Base-by-base conservation (phyloP, 2,888 invertebrate genomes). In the Diploptera punctata region DNA sequence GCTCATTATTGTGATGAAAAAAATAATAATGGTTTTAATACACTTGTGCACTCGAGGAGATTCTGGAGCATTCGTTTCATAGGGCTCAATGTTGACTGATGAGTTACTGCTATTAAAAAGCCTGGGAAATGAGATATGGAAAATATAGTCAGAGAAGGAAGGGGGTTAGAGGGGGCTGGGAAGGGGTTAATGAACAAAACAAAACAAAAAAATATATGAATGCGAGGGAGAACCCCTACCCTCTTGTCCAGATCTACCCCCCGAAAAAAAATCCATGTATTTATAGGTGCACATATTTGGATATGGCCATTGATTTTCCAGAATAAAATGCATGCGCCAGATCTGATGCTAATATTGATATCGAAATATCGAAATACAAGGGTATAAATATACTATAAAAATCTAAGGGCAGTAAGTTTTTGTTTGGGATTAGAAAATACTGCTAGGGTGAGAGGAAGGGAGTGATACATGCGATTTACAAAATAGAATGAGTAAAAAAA, bases 81-180 rank as follows among this genome's bases (percentile, higher is more conserved):
- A 26, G 80, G 81, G 81, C 74, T 72, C 83, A 83, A 84, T 84
- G 83, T 83, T 83, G 84, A 84, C 83, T 84, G 84, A 83, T 83
- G 84, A 83, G 83, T 83, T 83, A 83, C 83, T 82, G 83, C 82
- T 83, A 81, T 83, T 83, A 84, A 83, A 83, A 83, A 82, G 82
- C 81, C 83, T 83, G 83, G 70, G 83, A 83, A 83, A 83, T 83
- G 83, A 82, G 84, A 84, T 84, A 84, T 81, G 81, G 78, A 76
- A 73, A 73, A 72, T 26, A 72, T 21, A 70, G 68, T 24, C 65
- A 47, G 29, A 43, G 65, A 65, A 65, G 65, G 47, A 65, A 65
- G 47, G 65, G 44, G 44, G 65, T 38, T 38, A 16, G 16, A 62
- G 62, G 62, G 43, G 62, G 19, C 33, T 16, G 65, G 62, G 24